Base-by-base conservation (phyloP, 2,888 invertebrate species). In the Ophioninae sp. region DNA sequence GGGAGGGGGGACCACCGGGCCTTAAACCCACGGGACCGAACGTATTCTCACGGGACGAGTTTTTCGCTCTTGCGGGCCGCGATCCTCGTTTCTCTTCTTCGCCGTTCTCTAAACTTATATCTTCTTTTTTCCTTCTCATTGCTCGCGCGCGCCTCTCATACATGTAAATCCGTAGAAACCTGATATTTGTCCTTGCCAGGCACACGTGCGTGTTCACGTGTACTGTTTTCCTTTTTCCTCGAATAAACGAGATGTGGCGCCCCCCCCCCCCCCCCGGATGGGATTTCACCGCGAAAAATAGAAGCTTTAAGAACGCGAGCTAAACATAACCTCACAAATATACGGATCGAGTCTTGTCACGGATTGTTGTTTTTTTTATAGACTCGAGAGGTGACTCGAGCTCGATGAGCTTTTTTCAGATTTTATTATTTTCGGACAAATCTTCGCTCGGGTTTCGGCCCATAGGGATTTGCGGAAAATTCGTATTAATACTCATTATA, bases 31-130 rank as follows among this genome's bases (percentile, higher is more conserved):
- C 44, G 51, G 63, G 63, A 61, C 73, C 59, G 56, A 72, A 68
- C 68, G 85, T 86, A 89, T 90, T 90, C 89, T 90, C 89, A 90
- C 90, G 89, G 87, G 88, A 90, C 89, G 87, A 90, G 89, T 89
- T 89, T 88, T 85, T 86, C 86, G 87, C 88, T 87, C 67, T 23
- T 65, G 20, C 23, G 17, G 37, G 30, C 51, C 64, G 20, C 59
- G 20, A 74, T 58, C 64, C 79, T 77, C 69, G 59, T 80, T 80
- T 73, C 76, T 77, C 75, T 82, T 64, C 76, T 56, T 76, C 61
- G 68, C 81, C 56, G 68, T 76, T 78, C 79, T 73, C 79, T 73
- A 76, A 63, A 63, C 73, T 75, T 64, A 39, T 79, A 73, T 72
- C 64, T 44, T 17, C 56, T 68, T 81, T 77, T 41, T 65, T 23